A percentile compares a stretch with the other conserved stretches of the same genome.
Evolutionary conservation across 2,797 vertebrate genomes (phyloP).

Genomic region (Trachops cirrhosus): DNA sequence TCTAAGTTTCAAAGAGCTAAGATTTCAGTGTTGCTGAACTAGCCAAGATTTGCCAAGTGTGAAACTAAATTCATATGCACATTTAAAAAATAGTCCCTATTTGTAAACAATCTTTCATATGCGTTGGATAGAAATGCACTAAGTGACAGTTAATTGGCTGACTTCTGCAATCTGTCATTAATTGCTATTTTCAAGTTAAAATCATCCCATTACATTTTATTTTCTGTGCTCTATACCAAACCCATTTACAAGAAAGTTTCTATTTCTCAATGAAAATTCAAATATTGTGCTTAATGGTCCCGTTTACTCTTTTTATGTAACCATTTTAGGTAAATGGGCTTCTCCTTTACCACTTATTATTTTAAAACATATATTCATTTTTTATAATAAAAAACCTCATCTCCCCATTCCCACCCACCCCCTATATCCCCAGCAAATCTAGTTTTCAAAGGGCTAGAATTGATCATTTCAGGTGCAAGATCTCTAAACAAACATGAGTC

Average conservation of each 20-base stretch:
- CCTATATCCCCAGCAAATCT: background rate
- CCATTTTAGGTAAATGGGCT: constrained; percentile 1
- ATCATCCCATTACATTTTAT: constrained; percentile 63
- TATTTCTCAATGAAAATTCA: constrained; percentile 78
- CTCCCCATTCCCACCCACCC: background rate
- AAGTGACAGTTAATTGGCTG: constrained; percentile 79
- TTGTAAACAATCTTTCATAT: constrained; percentile 65
- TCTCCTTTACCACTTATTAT: constrained; percentile 19
- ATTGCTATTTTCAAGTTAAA: constrained; percentile 80
- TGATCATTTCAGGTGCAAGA: background rate
- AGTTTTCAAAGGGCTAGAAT: background rate
- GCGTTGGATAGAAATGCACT: constrained; percentile 67
- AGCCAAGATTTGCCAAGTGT: constrained; percentile 42
- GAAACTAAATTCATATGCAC: background rate
- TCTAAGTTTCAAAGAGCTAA: background rate
- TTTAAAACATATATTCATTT: constrained; percentile 34
- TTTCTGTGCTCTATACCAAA: constrained; percentile 67
- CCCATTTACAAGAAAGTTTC: constrained; percentile 74
- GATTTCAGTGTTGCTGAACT: constrained; percentile 36
- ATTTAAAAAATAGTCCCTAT: constrained; percentile 1
- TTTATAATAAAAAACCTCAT: background rate
- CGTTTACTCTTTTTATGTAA: constrained; percentile 43
- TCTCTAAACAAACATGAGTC: background rate
- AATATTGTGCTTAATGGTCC: constrained; percentile 60
- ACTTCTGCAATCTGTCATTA: constrained; percentile 81